Evolutionary conservation across 2,888 invertebrate genomes (phyloP).

Genomic region (Acholoe squamosa): DNA sequence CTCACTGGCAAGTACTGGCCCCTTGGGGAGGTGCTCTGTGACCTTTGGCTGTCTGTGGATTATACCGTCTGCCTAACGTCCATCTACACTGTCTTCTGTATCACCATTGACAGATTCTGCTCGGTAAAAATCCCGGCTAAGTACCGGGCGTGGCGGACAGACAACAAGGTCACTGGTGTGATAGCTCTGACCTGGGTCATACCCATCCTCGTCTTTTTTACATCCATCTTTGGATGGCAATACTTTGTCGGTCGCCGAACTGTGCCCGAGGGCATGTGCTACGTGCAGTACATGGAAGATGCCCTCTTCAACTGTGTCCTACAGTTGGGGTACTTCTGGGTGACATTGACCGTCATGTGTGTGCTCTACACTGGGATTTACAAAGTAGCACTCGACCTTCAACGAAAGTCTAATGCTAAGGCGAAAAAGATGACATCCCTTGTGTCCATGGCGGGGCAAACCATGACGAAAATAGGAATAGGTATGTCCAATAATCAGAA

Average conservation of each 20-base stretch:
- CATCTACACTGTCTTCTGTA: conserved; percentile 98
- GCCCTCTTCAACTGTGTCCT: conserved; percentile 98
- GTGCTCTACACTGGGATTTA: conserved; percentile 98
- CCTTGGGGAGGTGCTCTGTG: conserved; percentile 96
- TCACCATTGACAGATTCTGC: conserved; percentile 99
- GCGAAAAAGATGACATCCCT: conserved; percentile 88
- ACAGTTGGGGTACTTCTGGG: conserved; percentile 99
- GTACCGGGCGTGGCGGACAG: conserved; percentile 98
- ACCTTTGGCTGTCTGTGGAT: conserved; percentile 98
- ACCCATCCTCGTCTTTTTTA: conserved; percentile 97
- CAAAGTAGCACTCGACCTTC: conserved; percentile 98
- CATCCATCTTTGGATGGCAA: conserved; percentile 99
- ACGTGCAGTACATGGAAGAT: conserved; percentile 98
- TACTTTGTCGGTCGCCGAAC: conserved; percentile 97
- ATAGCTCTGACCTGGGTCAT: conserved; percentile 98
- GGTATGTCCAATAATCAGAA: conserved; percentile 77
- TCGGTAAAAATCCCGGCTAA: conserved; percentile 99
- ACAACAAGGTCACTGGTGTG: conserved; percentile 91
- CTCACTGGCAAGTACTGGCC: conserved; percentile 96
- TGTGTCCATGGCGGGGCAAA: conserved; percentile 75
- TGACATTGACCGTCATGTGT: conserved; percentile 96
- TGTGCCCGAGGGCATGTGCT: conserved; percentile 93
- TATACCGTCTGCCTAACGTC: conserved; percentile 98
- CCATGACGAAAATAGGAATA: conserved; percentile 75
- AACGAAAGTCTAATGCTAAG: conserved; percentile 97